These are phyloP conservation scores for Tiliqua scincoides DNA, from an alignment of 2,113 vertebrate genomes.

Conservation along the genomic window DNA sequence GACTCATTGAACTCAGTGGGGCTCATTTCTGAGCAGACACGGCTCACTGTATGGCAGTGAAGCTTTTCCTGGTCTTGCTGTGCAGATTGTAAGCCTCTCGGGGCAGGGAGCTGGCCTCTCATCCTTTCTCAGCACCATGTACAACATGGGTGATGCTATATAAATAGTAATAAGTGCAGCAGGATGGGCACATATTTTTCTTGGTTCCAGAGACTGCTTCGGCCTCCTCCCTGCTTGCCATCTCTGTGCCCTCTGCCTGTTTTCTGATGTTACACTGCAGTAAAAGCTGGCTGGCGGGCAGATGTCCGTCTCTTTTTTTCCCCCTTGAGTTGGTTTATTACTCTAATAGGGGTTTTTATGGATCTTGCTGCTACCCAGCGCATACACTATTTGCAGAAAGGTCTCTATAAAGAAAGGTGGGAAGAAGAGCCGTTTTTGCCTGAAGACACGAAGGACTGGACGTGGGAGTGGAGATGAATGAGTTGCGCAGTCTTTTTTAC, in stretches of 20 bases:
- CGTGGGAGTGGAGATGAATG: neutral
- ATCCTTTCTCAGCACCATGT: too few relatives aligned
- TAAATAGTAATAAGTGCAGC: too few relatives aligned
- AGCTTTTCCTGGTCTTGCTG: too few relatives aligned
- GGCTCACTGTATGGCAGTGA: too few relatives aligned
- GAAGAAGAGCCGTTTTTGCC: neutral
- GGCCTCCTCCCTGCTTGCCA: neutral
- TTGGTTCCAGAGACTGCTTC: neutral
- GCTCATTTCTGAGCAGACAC: too few relatives aligned
- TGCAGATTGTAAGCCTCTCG: too few relatives aligned
- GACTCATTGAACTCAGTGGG: too few relatives aligned
- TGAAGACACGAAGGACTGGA: neutral
- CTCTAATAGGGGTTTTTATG: neutral
- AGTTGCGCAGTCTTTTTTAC: neutral
- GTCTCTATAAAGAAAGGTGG: neutral
- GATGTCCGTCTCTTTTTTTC: neutral
- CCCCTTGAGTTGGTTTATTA: neutral
- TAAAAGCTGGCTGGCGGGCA: neutral
- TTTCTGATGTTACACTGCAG: neutral
- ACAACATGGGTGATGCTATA: too few relatives aligned
- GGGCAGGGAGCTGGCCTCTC: too few relatives aligned
- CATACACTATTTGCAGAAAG: neutral
- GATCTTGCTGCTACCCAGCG: neutral
- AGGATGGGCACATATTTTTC: neutral
- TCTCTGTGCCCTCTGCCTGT: neutral